Conservation (phyloP, 2,113 vertebrate species). For the Macaca mulatta region DNA sequence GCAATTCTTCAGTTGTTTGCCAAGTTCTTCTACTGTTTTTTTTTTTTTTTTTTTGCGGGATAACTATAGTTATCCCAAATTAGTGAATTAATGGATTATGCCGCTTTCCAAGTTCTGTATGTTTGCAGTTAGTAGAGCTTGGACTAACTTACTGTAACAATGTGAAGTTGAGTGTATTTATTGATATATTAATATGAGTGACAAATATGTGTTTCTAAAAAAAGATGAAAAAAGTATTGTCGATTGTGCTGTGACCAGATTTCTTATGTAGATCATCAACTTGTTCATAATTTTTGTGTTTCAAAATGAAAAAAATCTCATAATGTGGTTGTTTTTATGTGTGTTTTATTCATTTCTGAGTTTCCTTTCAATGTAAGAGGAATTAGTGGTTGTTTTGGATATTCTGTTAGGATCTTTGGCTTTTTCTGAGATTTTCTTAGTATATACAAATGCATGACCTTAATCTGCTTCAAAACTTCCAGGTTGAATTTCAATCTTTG, state of each 20-base stretch:
- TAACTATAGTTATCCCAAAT: not conserved
- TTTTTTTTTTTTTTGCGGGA: too few relatives aligned
- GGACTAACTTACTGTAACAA: not conserved
- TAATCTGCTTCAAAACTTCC: not conserved
- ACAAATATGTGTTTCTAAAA: not conserved
- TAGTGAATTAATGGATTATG: not conserved
- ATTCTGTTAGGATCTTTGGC: not conserved
- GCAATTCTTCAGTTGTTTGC: not conserved
- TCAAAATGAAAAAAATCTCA: not conserved
- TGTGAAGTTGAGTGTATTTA: not conserved
- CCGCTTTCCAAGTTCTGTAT: not conserved
- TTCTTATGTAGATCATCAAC: not conserved
- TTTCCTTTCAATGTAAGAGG: not conserved
- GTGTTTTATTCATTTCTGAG: not conserved
- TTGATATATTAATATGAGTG: not conserved
- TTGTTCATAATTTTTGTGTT: constrained; percentile 20
- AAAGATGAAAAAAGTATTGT: not conserved
- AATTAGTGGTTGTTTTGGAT: not conserved
- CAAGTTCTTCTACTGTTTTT: not conserved
- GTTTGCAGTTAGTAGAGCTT: not conserved
- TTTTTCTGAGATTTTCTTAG: not conserved
- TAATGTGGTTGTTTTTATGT: not conserved
- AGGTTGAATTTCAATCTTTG: not conserved
- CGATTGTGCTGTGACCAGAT: not conserved
- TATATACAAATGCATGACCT: not conserved